These are phyloP conservation scores for Planiliza haematocheilus DNA, from an alignment of 2,113 vertebrate species.

Conservation along the genomic window DNA sequence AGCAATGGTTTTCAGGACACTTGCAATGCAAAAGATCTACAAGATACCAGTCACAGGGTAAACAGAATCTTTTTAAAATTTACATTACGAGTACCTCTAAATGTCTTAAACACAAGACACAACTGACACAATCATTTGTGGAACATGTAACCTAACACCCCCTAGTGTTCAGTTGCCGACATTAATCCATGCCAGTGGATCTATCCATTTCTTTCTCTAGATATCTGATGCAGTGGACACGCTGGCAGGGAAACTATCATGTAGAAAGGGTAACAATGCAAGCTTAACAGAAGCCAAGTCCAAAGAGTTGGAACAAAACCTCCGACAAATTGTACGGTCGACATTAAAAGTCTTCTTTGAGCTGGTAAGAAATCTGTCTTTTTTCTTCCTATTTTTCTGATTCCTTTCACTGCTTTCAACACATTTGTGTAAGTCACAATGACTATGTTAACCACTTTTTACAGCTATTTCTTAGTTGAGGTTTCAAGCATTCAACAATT, in stretches of 20 bases:
- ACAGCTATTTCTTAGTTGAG: neutral
- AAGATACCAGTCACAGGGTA: slow-evolving; percentile 36
- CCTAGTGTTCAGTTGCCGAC: slow-evolving; percentile 21
- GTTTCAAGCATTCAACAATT: slow-evolving; percentile 2
- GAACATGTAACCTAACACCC: slow-evolving; percentile 2
- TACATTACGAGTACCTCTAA: too few species aligned
- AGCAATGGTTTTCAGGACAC: slow-evolving; percentile 1
- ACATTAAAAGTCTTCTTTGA: slow-evolving; percentile 56
- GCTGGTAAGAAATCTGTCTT: slow-evolving; percentile 43
- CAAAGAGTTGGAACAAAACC: slow-evolving; percentile 41
- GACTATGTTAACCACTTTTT: too few species aligned
- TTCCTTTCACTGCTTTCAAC: neutral
- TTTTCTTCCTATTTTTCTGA: too few species aligned
- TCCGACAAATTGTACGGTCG: slow-evolving; percentile 51
- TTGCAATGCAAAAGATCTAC: slow-evolving; percentile 20
- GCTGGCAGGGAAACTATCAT: slow-evolving; percentile 49
- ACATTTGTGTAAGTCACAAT: too few species aligned
- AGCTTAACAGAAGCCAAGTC: slow-evolving; percentile 24
- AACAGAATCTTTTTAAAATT: neutral
- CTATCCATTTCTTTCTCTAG: slow-evolving; percentile 3
- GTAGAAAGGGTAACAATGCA: slow-evolving; percentile 29
- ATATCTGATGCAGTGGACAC: slow-evolving; percentile 59
- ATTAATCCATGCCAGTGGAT: neutral
- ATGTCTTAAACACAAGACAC: too few species aligned
- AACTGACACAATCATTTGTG: too few species aligned